Evolutionary conservation across 2,113 vertebrate species (phyloP).

Genomic region (Chiloscyllium plagiosum): DNA sequence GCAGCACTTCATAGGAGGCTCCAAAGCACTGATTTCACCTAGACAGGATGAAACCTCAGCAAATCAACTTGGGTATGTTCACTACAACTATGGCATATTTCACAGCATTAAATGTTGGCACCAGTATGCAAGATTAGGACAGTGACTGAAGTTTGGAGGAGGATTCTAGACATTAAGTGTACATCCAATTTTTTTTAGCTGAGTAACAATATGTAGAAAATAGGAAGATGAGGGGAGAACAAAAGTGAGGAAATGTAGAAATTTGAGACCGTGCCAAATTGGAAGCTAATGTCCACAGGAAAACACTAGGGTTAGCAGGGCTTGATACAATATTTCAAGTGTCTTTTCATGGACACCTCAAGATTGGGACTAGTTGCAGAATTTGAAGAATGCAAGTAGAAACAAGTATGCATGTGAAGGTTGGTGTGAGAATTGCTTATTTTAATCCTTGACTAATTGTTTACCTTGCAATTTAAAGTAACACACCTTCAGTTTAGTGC

Average conservation of each 20-base stretch:
- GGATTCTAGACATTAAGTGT: background rate
- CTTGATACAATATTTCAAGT: background rate
- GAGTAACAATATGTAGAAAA: no score
- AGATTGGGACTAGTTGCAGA: background rate
- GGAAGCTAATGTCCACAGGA: background rate
- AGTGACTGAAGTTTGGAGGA: background rate
- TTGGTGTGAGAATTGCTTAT: background rate
- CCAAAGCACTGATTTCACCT: no score
- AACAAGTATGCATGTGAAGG: background rate
- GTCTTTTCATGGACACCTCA: no score
- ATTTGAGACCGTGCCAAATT: background rate
- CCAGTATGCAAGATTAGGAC: background rate
- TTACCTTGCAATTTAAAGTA: no score
- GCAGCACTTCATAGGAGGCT: no score
- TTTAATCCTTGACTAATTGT: background rate
- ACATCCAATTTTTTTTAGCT: background rate
- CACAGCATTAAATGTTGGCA: background rate
- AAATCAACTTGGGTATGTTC: no score
- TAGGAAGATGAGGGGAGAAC: background rate
- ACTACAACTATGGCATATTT: background rate
- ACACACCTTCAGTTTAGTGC: no score
- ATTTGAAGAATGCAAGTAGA: background rate
- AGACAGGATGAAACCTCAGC: no score
- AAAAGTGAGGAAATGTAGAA: background rate
- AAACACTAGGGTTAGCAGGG: background rate